phyloP scores from a whole-genome alignment of 2,888 invertebrate species.

The Archips xylosteana region DNA sequence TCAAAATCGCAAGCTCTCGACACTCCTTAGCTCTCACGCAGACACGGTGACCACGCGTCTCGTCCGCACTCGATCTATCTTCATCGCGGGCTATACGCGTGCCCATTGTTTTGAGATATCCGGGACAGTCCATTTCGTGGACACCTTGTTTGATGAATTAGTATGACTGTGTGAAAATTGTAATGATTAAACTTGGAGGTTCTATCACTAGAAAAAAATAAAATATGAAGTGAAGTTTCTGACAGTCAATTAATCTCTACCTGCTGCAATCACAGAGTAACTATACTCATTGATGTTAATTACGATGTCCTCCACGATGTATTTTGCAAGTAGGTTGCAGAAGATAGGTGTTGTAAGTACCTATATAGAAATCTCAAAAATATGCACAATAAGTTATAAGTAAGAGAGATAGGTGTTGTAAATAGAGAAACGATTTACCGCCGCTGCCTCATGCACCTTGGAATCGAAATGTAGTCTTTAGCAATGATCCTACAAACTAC shows the following conservation, averaged over 20 bases:
- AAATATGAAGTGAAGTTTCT: neutral
- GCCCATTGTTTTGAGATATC: slow-evolving; percentile 59
- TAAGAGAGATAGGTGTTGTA: too few relatives aligned
- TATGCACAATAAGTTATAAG: too few relatives aligned
- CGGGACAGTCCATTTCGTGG: slow-evolving; percentile 16
- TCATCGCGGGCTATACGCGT: slow-evolving; percentile 64
- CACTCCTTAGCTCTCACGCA: slow-evolving; percentile 46
- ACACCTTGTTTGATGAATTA: slow-evolving; percentile 27
- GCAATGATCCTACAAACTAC: too few relatives aligned
- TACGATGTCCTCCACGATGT: too few relatives aligned
- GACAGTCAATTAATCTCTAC: neutral
- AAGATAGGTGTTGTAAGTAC: too few relatives aligned
- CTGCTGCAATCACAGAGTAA: too few relatives aligned
- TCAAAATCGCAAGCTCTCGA: neutral
- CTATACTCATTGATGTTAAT: too few relatives aligned
- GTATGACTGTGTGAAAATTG: neutral
- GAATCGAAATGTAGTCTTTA: too few relatives aligned
- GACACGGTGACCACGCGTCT: slow-evolving; percentile 77
- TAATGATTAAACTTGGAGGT: neutral
- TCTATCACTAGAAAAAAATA: neutral
- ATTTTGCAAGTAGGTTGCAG: too few relatives aligned
- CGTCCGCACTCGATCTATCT: slow-evolving; percentile 71
- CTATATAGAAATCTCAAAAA: too few relatives aligned
- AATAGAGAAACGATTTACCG: too few relatives aligned
- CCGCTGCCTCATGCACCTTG: too few relatives aligned